Conservation (phyloP, 2,888 invertebrate species). For the Melieria omissa region DNA sequence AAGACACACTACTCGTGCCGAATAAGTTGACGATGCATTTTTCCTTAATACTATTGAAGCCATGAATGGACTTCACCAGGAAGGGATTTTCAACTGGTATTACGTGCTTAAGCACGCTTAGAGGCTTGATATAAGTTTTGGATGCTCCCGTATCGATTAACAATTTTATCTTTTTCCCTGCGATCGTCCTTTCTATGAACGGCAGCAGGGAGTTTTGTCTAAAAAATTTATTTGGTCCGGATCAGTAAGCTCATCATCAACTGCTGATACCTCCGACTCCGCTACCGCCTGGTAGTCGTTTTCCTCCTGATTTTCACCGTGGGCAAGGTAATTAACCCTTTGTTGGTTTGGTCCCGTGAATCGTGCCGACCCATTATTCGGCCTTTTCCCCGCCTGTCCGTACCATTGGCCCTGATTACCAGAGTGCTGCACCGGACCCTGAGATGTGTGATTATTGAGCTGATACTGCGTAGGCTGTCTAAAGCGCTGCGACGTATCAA, state of each 20-base stretch:
- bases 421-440: not conserved
- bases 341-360: too few species aligned
- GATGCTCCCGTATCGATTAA: conserved; percentile 27
- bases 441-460: not conserved
- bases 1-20: not conserved
- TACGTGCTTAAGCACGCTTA: conserved; percentile 12
- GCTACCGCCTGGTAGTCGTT: too few species aligned
- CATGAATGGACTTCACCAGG: conserved; percentile 31
- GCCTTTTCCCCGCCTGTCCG: too few species aligned
- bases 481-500: not conserved
- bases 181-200: conserved; percentile 26
- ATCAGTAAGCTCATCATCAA: conserved; percentile 3
- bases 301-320: too few species aligned
- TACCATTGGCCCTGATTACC: not conserved
- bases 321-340: too few species aligned
- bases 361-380: too few species aligned
- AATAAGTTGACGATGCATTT: conserved; percentile 18
- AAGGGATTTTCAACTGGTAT: conserved; percentile 22
- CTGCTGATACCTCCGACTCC: conserved; percentile 5
- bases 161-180: conserved; percentile 22
- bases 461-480: not conserved
- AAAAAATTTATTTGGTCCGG: conserved; percentile 30
- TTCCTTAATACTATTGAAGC: conserved; percentile 12
- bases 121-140: conserved; percentile 32
- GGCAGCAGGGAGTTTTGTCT: conserved; percentile 23